These are phyloP conservation scores for Pangasius larnaudii DNA, from an alignment of 2,797 vertebrate species.

Conservation along the genomic window DNA sequence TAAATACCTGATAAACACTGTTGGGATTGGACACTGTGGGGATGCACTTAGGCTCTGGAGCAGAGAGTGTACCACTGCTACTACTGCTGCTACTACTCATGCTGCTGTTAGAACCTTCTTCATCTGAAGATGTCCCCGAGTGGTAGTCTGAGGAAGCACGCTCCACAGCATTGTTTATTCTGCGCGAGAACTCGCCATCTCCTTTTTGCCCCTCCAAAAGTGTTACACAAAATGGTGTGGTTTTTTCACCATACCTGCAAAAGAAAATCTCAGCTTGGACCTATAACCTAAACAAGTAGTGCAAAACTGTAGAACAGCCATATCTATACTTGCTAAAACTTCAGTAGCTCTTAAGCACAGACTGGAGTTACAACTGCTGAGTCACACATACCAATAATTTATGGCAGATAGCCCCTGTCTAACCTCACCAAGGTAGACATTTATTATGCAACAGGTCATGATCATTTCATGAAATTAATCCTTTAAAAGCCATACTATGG, in stretches of 20 bases:
- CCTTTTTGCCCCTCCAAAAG: slow-evolving; percentile 70
- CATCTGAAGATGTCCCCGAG: slow-evolving; percentile 83
- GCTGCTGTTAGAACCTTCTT: slow-evolving; percentile 75
- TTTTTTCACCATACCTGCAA: slow-evolving; percentile 89
- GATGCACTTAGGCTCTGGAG: slow-evolving; percentile 79
- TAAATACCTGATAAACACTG: slow-evolving; percentile 89
- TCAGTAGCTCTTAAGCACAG: no score
- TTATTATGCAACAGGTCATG: neutral
- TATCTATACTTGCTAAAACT: no score
- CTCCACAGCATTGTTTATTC: slow-evolving; percentile 83
- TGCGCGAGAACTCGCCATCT: slow-evolving; percentile 79
- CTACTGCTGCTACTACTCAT: slow-evolving; percentile 58
- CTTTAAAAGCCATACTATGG: neutral
- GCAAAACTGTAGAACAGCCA: no score
- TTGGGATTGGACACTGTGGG: slow-evolving; percentile 95
- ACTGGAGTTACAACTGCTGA: neutral
- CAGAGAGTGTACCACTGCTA: slow-evolving; percentile 53
- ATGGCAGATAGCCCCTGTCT: no score
- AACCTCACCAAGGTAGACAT: no score
- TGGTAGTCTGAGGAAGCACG: slow-evolving; percentile 79
- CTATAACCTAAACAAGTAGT: no score
- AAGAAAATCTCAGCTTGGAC: no score
- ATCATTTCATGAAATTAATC: neutral
- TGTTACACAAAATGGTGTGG: slow-evolving; percentile 83
- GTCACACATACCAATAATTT: neutral